Evolutionary conservation across 2,113 vertebrate genomes (phyloP).

Genomic region (Arenaria interpres): DNA sequence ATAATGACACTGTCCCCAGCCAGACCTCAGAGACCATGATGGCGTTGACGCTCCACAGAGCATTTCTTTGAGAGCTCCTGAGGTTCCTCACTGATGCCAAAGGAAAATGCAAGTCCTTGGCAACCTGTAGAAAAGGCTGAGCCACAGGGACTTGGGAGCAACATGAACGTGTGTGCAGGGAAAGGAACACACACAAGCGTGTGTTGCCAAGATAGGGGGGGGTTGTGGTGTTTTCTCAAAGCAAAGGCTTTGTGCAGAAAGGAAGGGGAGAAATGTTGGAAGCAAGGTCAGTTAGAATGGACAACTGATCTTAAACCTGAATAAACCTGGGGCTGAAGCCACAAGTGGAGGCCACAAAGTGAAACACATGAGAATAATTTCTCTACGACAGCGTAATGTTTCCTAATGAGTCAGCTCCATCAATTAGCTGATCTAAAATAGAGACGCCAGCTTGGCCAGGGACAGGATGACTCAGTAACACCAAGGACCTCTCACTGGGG

Average conservation of each 20-base stretch:
- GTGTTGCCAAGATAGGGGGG: background rate
- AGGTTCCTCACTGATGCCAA: background rate
- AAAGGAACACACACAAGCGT: background rate
- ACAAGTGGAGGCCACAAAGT: background rate
- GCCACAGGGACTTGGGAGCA: background rate
- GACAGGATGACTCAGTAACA: background rate
- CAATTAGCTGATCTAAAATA: background rate
- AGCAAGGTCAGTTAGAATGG: background rate
- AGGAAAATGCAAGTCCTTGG: background rate
- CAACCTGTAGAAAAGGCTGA: background rate
- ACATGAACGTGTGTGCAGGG: background rate
- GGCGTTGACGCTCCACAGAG: accelerated
- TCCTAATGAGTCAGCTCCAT: background rate
- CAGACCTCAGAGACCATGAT: background rate
- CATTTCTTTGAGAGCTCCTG: background rate
- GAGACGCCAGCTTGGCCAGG: background rate
- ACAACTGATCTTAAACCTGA: background rate
- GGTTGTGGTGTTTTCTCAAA: background rate
- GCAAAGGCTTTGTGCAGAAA: background rate
- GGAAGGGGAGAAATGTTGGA: background rate
- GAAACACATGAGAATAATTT: background rate
- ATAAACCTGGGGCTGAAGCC: background rate
- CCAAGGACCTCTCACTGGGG: background rate
- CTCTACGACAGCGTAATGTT: background rate
- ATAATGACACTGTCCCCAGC: background rate